A percentile compares a stretch with the other conserved stretches of the same genome.
These are phyloP conservation scores for Onychomys leucogaster DNA, from an alignment of 2,797 vertebrate genomes.

Conservation along the genomic window DNA sequence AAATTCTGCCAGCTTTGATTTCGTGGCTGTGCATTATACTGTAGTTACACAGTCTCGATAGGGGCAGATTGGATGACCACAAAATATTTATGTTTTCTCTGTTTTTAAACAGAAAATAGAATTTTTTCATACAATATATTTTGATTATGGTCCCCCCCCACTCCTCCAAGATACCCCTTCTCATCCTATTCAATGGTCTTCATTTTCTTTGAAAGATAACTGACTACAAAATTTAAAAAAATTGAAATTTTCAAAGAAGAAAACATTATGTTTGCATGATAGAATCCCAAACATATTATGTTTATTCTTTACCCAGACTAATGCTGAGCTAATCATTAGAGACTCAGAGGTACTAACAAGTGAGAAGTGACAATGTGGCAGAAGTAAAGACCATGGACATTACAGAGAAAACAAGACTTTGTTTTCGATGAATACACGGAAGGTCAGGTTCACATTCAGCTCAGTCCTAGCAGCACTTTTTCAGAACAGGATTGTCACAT, in stretches of 20 bases:
- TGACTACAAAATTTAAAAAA: not conserved
- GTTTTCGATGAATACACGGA: not conserved
- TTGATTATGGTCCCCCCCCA: not conserved
- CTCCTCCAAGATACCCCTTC: not conserved
- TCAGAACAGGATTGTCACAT: not conserved
- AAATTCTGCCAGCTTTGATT: too few relatives aligned
- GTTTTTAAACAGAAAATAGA: not conserved
- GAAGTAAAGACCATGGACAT: not conserved
- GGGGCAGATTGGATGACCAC: not conserved
- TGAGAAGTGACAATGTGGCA: not conserved
- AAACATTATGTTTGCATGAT: not conserved
- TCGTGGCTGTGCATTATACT: not conserved
- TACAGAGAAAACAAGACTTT: not conserved
- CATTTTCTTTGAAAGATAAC: not conserved
- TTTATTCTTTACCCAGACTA: not conserved
- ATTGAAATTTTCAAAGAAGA: not conserved
- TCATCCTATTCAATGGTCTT: too few relatives aligned
- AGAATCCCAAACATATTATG: not conserved
- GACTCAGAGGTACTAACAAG: not conserved
- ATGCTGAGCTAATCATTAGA: not conserved
- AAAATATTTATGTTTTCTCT: not conserved
- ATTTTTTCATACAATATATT: not conserved
- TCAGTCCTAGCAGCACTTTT: constrained; percentile 14
- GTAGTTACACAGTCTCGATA: not conserved
- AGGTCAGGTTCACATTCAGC: not conserved